Base-by-base conservation (phyloP, 1,140 invertebrate species). In the Marisa cornuarietis region DNA sequence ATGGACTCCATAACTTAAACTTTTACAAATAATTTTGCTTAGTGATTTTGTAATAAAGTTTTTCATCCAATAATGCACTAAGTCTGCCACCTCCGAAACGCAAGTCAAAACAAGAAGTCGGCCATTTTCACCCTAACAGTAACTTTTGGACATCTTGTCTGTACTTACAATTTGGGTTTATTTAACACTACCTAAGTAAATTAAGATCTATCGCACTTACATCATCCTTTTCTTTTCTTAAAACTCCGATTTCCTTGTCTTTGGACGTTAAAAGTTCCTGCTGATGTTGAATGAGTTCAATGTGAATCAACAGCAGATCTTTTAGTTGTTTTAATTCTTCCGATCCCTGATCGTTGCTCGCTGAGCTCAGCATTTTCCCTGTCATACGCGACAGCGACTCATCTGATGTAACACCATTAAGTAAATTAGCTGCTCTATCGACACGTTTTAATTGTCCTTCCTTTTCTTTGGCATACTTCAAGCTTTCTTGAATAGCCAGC, bases 401-500 rank as follows among this genome's bases (percentile, higher is more conserved):
- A 31, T 69, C 66, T 22, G 26, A 24, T 24, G 18, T 49, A 52
- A 71, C 72, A 54, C 69, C 71, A 26, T 73, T 73, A 24, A 79
- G 31, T 71, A 71, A 61, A 58, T 68, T 18, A 72, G 20, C 49
- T 68, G 11, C 61, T 20, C 68, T 79, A 16, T 79, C 68, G 52
- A 62, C 68, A 22, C 49, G 52, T 71, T 76, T 81, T 54, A 81
- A 80, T 69, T 81, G 74, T 77, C 63, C 66, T 79, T 77, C 69
- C 20, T 82, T 79, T 71, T 86, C 81, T 83, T 81, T 81, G 58
- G 84, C 86, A 62, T 83, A 84, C 71, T 84, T 85, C 42, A 87
- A 83, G 80, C 86, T 87, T 83, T 87, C 86, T 76, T 86, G 83
- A 54, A 87, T 83, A 22, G 86, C 86, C 18, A 87, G 72, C 20